phyloP scores from a whole-genome alignment of 2,113 vertebrate genomes.

The Oreochromis tanganicae region DNA sequence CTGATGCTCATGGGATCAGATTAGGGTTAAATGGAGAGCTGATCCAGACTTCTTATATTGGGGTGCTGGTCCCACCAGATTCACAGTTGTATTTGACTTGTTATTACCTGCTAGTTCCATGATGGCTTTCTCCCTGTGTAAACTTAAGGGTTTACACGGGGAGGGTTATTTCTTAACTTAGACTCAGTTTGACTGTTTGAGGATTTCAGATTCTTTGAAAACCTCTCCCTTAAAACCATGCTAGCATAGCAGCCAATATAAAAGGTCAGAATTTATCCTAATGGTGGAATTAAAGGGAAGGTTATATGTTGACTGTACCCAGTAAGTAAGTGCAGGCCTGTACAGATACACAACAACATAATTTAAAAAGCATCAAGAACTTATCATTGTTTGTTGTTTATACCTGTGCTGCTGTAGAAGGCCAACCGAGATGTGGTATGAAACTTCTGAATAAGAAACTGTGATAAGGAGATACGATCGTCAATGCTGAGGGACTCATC shows the following conservation, averaged over 20 bases:
- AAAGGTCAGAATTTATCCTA: background rate
- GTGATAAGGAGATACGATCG: conserved; percentile 92
- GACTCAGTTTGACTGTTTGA: background rate
- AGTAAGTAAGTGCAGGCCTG: background rate
- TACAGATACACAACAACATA: background rate
- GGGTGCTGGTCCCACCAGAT: background rate
- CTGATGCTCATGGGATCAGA: too few species aligned
- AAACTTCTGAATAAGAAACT: conserved; percentile 97
- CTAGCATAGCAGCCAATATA: background rate
- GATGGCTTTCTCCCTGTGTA: background rate
- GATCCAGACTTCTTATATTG: background rate
- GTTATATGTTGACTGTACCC: background rate
- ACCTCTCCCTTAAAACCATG: background rate
- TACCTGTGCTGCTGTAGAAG: conserved; percentile 98
- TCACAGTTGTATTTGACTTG: background rate
- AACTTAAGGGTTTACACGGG: background rate
- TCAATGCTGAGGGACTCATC: conserved; percentile 93
- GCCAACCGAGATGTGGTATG: conserved; percentile 93
- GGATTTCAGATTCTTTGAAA: background rate
- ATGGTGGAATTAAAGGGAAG: background rate
- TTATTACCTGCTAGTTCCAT: background rate
- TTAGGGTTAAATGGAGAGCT: too few species aligned
- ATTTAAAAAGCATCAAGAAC: background rate
- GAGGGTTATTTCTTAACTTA: background rate
- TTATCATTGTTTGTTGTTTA: background rate